phyloP scores from a whole-genome alignment of 2,113 vertebrate species.

The Dromaius novaehollandiae region DNA sequence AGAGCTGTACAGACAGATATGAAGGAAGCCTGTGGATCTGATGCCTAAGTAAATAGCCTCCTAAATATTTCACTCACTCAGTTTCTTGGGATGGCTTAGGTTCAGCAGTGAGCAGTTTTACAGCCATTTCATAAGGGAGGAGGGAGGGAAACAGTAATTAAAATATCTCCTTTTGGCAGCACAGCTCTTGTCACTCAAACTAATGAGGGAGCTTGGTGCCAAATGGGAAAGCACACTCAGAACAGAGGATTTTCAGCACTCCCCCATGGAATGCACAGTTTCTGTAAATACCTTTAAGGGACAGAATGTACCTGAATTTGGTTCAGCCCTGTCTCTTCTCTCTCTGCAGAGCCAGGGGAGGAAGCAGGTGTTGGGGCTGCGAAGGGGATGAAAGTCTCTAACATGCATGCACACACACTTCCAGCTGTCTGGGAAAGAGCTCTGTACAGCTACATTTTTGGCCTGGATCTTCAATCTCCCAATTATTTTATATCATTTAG shows the following conservation, averaged over 20 bases:
- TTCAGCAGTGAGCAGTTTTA: constrained; percentile 54
- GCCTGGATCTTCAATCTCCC: neutral
- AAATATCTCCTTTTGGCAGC: constrained; percentile 45
- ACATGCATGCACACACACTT: neutral
- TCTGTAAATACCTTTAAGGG: neutral
- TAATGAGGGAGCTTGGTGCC: constrained; percentile 15
- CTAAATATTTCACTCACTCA: constrained; percentile 30
- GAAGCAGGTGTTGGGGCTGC: neutral
- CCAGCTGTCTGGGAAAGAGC: neutral
- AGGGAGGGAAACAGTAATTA: constrained; percentile 50
- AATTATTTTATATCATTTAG: neutral
- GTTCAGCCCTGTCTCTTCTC: neutral
- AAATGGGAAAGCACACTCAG: neutral
- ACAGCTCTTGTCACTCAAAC: neutral
- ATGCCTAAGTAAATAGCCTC: constrained; percentile 50
- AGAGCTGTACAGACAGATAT: neutral
- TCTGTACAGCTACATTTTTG: neutral
- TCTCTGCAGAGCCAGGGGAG: rapidly evolving
- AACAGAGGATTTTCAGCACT: neutral
- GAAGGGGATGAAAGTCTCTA: neutral
- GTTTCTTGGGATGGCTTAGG: constrained; percentile 19
- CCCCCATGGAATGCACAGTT: neutral
- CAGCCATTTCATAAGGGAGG: constrained; percentile 23
- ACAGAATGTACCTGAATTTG: neutral
- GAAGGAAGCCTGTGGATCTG: constrained; percentile 8